These are phyloP conservation scores for Digitonthophagus gazella DNA, from an alignment of 2,888 invertebrate species.

Conservation along the genomic window DNA sequence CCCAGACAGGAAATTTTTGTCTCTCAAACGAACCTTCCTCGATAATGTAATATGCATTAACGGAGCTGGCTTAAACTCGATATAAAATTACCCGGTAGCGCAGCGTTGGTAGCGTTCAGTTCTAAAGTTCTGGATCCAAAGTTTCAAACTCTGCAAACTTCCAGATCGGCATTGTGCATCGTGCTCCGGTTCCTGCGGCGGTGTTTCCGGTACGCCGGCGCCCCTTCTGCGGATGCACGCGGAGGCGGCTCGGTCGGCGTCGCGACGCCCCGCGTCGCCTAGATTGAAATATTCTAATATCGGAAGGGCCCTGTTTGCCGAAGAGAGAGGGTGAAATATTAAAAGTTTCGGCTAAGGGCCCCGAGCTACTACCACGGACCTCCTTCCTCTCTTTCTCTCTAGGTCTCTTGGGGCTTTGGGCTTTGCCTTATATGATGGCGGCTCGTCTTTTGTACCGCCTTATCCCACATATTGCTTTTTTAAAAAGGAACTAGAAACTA, in stretches of 20 bases:
- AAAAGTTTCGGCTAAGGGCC: neutral
- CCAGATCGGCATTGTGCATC: neutral
- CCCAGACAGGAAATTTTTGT: neutral
- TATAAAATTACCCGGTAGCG: neutral
- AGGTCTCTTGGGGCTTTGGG: neutral
- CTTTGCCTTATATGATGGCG: neutral
- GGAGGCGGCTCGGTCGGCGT: too few relatives aligned
- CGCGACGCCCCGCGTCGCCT: neutral
- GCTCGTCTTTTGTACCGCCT: neutral
- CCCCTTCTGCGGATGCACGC: neutral
- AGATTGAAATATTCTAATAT: neutral
- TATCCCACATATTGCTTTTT: neutral
- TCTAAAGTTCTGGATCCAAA: neutral
- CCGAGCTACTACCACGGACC: neutral
- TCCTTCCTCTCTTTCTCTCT: neutral
- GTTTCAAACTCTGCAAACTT: neutral
- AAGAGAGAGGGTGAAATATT: neutral
- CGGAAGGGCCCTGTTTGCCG: neutral
- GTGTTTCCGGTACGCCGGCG: conserved; percentile 5
- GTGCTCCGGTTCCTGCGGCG: neutral
- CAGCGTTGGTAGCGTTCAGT: neutral
- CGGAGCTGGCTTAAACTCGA: neutral
- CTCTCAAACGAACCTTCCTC: neutral
- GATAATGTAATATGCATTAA: neutral
- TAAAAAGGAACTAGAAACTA: too few relatives aligned